A percentile compares a stretch with the other conserved stretches of the same genome.
These are phyloP conservation scores for Parapsyche elsis DNA, from an alignment of 1,140 invertebrate genomes.

Conservation along the genomic window DNA sequence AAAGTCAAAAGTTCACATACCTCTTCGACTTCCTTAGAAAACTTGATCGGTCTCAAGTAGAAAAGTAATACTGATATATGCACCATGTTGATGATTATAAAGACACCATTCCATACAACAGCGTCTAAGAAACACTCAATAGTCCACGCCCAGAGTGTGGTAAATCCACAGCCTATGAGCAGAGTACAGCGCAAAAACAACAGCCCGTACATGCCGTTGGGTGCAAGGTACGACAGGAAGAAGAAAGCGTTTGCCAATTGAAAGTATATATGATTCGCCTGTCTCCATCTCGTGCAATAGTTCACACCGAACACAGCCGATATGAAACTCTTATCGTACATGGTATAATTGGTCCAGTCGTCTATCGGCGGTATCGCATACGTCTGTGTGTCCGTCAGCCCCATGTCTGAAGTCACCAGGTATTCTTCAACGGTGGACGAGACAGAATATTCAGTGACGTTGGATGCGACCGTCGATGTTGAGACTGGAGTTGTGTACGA, in stretches of 20 bases:
- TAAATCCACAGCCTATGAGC: conserved; percentile 81
- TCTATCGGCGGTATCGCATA: conserved; percentile 38
- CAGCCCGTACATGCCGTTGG: conserved; percentile 81
- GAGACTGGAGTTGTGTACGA: conserved; percentile 24
- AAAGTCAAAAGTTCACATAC: conserved; percentile 62
- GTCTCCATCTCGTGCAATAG: conserved; percentile 70
- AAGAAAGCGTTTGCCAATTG: conserved; percentile 87
- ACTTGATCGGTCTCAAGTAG: conserved; percentile 83
- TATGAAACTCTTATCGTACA: conserved; percentile 51
- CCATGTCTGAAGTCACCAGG: conserved; percentile 46
- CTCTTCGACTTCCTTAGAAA: conserved; percentile 87
- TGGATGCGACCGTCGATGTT: conserved; percentile 28
- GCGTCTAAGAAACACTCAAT: conserved; percentile 87
- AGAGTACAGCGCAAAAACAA: conserved; percentile 82
- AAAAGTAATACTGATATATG: conserved; percentile 85
- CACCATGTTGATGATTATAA: conserved; percentile 84
- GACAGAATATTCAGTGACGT: conserved; percentile 39
- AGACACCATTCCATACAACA: conserved; percentile 86
- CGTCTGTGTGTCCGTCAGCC: conserved; percentile 41
- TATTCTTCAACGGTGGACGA: conserved; percentile 40
- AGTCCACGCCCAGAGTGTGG: conserved; percentile 84
- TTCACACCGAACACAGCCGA: conserved; percentile 59
- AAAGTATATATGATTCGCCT: conserved; percentile 80
- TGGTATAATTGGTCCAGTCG: conserved; percentile 49
- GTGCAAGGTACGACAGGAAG: conserved; percentile 82